Percentiles rank a stretch among this genome's conserved stretches.
Evolutionary conservation across 2,797 vertebrate species (phyloP).

Genomic region (Pristis pectinata): DNA sequence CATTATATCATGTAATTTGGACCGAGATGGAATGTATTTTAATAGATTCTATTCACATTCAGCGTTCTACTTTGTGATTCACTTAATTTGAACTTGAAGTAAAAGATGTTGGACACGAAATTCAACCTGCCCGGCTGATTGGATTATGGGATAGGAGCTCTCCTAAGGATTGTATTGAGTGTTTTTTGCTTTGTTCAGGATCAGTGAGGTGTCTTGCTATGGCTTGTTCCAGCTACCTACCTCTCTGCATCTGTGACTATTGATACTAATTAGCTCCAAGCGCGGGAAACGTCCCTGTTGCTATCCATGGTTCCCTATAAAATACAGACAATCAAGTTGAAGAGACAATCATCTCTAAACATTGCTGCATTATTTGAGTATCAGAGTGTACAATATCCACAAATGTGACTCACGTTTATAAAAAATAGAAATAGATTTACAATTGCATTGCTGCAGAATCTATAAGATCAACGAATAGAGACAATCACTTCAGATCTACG

Average conservation of each 20-base stretch:
- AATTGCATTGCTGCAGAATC: neutral
- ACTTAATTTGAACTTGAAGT: neutral
- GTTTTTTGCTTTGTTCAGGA: neutral
- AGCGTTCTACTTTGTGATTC: neutral
- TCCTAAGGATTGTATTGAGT: neutral
- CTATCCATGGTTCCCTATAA: neutral
- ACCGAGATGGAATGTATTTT: too few species aligned
- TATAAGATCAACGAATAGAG: neutral
- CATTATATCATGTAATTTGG: neutral
- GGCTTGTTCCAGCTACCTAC: neutral
- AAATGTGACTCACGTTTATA: neutral
- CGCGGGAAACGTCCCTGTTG: neutral
- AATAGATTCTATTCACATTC: neutral
- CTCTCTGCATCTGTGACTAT: neutral
- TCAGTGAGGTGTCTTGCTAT: neutral
- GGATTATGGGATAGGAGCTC: neutral
- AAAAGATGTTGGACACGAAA: neutral
- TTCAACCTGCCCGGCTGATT: neutral
- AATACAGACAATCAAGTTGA: neutral
- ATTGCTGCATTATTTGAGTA: neutral
- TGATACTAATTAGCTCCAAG: neutral
- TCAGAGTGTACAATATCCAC: too few species aligned
- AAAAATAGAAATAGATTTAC: neutral
- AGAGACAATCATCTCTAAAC: neutral
- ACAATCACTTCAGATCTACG: neutral